These are phyloP conservation scores for Grapholita molesta DNA, from an alignment of 1,140 invertebrate genomes.

Conservation along the genomic window DNA sequence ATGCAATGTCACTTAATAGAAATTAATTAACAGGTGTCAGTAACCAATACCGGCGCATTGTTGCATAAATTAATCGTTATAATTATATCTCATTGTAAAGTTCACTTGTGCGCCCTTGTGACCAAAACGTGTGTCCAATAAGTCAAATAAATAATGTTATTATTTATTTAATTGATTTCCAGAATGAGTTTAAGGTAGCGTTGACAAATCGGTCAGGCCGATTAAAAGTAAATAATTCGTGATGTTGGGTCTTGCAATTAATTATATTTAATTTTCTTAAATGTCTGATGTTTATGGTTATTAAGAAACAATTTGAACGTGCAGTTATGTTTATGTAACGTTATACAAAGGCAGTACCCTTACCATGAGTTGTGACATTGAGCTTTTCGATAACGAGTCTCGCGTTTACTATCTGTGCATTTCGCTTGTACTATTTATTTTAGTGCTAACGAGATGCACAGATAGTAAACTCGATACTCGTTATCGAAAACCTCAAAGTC, in stretches of 20 bases:
- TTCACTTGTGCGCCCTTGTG: slow-evolving; percentile 10
- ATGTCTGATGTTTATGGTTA: no score
- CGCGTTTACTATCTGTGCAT: no score
- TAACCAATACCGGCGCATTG: neutral
- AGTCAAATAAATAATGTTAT: slow-evolving; percentile 5
- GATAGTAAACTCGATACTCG: no score
- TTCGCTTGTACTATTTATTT: no score
- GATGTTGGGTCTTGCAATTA: neutral
- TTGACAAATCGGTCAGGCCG: slow-evolving; percentile 1
- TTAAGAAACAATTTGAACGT: no score
- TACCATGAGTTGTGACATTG: no score
- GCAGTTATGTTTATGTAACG: no score
- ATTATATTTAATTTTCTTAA: no score
- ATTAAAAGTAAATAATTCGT: neutral
- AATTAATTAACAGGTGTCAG: neutral
- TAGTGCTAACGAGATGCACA: no score
- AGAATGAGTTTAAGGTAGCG: neutral
- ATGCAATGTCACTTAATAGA: neutral
- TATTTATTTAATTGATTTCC: slow-evolving; percentile 12
- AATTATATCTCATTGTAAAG: slow-evolving; percentile 2
- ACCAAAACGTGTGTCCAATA: slow-evolving; percentile 6
- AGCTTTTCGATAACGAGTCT: no score
- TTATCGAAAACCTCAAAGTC: no score
- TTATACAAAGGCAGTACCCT: no score
- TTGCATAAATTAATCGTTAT: slow-evolving; percentile 9